phyloP scores from a whole-genome alignment of 2,113 vertebrate genomes.

The Laticauda colubrina region DNA sequence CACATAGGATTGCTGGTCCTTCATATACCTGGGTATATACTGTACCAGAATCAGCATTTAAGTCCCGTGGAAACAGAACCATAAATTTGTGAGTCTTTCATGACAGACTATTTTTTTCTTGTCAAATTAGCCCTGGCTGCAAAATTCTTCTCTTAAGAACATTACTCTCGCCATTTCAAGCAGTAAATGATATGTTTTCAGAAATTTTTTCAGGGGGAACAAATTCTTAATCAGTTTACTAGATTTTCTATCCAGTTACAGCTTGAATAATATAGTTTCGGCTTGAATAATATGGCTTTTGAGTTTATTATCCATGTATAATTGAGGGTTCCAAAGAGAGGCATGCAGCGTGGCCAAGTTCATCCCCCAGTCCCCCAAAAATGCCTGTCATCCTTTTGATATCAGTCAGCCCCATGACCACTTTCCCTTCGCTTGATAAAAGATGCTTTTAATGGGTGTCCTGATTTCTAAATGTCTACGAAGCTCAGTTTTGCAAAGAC shows the following conservation, averaged over 20 bases:
- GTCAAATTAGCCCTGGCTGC: not conserved
- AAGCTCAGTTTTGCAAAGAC: not conserved
- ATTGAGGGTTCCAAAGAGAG: not conserved
- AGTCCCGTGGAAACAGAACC: not conserved
- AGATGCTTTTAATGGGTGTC: not conserved
- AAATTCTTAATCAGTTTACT: not conserved
- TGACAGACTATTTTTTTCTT: not conserved
- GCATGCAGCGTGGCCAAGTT: not conserved
- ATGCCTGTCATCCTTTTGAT: not conserved
- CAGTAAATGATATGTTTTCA: not conserved
- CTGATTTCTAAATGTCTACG: not conserved
- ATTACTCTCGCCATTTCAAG: not conserved
- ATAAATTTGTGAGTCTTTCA: constrained; percentile 1
- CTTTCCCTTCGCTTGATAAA: not conserved
- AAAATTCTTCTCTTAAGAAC: not conserved
- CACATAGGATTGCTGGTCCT: not conserved
- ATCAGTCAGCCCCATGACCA: not conserved
- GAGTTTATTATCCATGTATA: not conserved
- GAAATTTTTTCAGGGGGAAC: too few species aligned
- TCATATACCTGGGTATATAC: not conserved
- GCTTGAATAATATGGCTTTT: not conserved
- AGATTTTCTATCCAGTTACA: not conserved
- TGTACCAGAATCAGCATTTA: not conserved
- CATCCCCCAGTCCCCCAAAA: not conserved
- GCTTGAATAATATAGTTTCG: not conserved